A percentile compares a stretch with the other conserved stretches of the same genome.
Evolutionary conservation across 2,113 vertebrate species (phyloP).

Genomic region (Ictalurus punctatus): DNA sequence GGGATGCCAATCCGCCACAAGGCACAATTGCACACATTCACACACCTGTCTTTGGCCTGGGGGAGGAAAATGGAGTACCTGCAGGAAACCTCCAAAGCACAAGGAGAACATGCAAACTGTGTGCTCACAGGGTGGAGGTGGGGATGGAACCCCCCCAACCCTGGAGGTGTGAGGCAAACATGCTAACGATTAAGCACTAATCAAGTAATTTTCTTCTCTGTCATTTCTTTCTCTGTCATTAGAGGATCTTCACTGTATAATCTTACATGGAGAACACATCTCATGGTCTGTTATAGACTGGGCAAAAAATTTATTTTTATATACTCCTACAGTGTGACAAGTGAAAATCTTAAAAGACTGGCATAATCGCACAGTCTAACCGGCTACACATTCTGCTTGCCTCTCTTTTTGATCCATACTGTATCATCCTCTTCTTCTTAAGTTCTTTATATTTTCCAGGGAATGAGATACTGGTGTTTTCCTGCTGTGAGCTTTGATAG

Average conservation of each 20-base stretch:
- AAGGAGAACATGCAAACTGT: no score
- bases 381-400: not conserved
- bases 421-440: not conserved
- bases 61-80: no score
- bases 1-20: no score
- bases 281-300: not conserved
- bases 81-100: no score
- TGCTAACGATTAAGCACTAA: no score
- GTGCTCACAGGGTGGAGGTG: no score
- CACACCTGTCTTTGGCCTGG: no score
- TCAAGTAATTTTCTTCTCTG: not conserved
- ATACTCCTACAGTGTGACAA: not conserved
- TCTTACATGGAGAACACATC: not conserved
- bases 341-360: not conserved
- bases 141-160: no score
- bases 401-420: slow-evolving; percentile 11
- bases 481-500: slow-evolving; percentile 14
- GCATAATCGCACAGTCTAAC: not conserved
- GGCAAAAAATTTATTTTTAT: not conserved
- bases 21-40: no score
- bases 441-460: slow-evolving; percentile 21
- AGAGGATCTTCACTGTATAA: not conserved
- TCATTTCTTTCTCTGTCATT: not conserved
- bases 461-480: not conserved
- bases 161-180: no score